A percentile compares a stretch with the other conserved stretches of the same genome.
phyloP scores from a whole-genome alignment of 2,113 vertebrate genomes.

The Galbula dea region DNA sequence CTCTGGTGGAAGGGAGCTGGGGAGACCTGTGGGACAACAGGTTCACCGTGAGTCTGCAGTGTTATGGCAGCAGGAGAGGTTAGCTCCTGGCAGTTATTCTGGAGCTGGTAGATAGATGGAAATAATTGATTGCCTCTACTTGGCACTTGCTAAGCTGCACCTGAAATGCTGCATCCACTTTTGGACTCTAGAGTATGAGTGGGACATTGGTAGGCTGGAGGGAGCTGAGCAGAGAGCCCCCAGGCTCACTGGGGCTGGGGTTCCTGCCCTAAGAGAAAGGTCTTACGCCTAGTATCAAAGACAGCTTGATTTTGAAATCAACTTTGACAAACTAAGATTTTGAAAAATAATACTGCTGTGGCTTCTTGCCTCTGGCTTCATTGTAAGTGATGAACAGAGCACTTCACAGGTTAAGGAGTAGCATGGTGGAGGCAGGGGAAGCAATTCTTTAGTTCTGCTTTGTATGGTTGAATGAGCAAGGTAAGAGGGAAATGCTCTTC shows the following conservation, averaged over 20 bases:
- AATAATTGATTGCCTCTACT: background rate
- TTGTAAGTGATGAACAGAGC: background rate
- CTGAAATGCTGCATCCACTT: background rate
- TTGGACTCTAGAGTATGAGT: background rate
- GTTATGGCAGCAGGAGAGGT: background rate
- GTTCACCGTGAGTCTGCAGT: fast-evolving
- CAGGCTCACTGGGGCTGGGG: background rate
- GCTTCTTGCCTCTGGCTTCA: background rate
- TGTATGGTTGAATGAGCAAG: background rate
- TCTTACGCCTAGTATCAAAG: background rate
- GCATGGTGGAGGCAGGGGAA: background rate
- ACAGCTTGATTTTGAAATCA: slow-evolving; percentile 20
- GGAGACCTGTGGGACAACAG: background rate
- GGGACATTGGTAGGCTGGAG: background rate
- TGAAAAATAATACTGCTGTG: background rate
- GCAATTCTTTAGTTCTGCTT: slow-evolving; percentile 2
- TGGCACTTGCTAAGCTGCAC: background rate
- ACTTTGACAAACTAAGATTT: slow-evolving; percentile 4
- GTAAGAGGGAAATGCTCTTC: background rate
- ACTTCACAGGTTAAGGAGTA: background rate
- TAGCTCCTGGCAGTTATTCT: background rate
- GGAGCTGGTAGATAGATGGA: background rate
- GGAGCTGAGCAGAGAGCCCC: background rate
- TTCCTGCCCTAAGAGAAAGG: background rate
- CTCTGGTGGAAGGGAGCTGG: background rate